Conservation (phyloP, 2,888 invertebrate genomes). For the Tipula vernalis region DNA sequence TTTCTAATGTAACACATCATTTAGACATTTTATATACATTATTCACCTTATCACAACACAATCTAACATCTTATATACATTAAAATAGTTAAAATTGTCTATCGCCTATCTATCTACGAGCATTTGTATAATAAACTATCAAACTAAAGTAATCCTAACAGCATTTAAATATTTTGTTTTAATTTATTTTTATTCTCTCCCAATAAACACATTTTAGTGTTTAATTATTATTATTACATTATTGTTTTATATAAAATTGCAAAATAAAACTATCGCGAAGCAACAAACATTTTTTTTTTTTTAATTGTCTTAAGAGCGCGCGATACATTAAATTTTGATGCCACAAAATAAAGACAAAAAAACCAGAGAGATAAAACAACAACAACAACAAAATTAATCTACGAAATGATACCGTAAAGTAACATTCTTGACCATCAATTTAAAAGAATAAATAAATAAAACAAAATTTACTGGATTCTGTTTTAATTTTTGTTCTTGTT, state of each 20-base stretch:
- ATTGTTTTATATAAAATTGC: background rate
- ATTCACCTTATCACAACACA: background rate
- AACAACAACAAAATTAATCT: background rate
- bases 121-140: background rate
- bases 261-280: background rate
- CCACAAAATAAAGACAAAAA: background rate
- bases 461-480: background rate
- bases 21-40: background rate
- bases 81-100: background rate
- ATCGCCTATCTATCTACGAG: background rate
- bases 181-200: background rate
- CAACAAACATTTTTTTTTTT: too few relatives aligned
- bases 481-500: background rate
- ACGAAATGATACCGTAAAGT: background rate
- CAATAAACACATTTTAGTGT: background rate
- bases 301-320: background rate
- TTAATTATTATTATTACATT: background rate
- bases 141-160: background rate
- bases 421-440: constrained; percentile 4
- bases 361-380: background rate
- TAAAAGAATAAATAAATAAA: background rate
- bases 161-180: background rate
- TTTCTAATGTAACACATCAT: background rate
- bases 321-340: background rate
- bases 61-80: background rate